Percentiles rank a stretch among this genome's conserved stretches.
Evolutionary conservation across 2,888 invertebrate genomes (phyloP).

Genomic region (Steromphala cineraria): DNA sequence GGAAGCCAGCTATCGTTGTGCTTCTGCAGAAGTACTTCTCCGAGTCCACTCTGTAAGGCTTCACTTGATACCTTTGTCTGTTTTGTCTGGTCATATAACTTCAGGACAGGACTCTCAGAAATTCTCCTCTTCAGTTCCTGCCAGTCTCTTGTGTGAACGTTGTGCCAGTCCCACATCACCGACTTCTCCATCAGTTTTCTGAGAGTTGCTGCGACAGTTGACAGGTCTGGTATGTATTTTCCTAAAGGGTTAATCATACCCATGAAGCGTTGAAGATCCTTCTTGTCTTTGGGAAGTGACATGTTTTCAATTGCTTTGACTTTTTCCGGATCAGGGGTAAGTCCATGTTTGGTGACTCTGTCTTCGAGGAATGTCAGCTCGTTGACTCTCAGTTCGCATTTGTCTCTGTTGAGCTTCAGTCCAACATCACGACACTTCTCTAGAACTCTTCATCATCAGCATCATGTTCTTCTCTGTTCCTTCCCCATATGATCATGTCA

Average conservation of each 20-base stretch:
- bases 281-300: constrained; percentile 21
- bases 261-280: constrained; percentile 35
- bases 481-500: not conserved
- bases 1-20: constrained; percentile 22
- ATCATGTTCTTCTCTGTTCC: not conserved
- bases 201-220: constrained; percentile 23
- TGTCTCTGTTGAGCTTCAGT: constrained; percentile 6
- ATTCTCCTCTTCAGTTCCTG: constrained; percentile 12
- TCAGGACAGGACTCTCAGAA: constrained; percentile 7
- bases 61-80: constrained; percentile 25
- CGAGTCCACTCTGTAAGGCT: constrained; percentile 19
- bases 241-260: constrained; percentile 32
- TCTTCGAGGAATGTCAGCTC: constrained; percentile 26
- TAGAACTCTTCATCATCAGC: not conserved
- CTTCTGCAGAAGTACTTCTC: constrained; percentile 26
- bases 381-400: constrained; percentile 12
- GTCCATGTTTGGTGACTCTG: constrained; percentile 23
- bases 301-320: constrained; percentile 28
- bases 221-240: constrained; percentile 25
- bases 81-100: not conserved
- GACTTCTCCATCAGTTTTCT: constrained; percentile 30
- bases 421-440: not conserved
- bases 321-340: constrained; percentile 35
- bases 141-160: not conserved
- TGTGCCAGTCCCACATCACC: not conserved